phyloP scores from a whole-genome alignment of 1,140 invertebrate genomes.

The Drosophila santomea region DNA sequence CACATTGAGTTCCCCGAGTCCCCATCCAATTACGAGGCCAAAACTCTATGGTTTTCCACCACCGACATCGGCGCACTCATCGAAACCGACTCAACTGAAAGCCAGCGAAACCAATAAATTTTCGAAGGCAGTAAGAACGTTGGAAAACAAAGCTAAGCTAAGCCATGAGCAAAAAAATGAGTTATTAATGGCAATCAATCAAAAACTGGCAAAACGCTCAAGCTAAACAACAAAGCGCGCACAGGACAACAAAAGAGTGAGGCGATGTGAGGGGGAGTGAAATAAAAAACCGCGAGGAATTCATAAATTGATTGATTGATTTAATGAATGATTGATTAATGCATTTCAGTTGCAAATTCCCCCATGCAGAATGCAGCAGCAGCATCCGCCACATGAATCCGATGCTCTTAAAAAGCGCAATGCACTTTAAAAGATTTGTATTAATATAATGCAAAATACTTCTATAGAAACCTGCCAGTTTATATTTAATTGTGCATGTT shows the following conservation, averaged over 20 bases:
- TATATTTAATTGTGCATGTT: too few species aligned
- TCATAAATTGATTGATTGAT: conserved; percentile 83
- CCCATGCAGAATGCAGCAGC: conserved; percentile 69
- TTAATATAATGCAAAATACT: too few species aligned
- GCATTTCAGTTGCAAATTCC: conserved; percentile 82
- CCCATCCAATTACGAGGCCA: conserved; percentile 43
- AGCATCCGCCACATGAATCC: conserved; percentile 5
- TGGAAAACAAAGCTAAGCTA: conserved; percentile 40
- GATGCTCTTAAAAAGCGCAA: conserved; percentile 17
- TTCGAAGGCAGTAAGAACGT: conserved; percentile 30
- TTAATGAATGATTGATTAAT: conserved; percentile 84
- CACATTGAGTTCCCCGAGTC: conserved; percentile 27
- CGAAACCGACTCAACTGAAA: conserved; percentile 46
- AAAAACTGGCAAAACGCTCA: conserved; percentile 63
- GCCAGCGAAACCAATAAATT: conserved; percentile 71
- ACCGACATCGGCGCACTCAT: conserved; percentile 27
- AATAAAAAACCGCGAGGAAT: conserved; percentile 63
- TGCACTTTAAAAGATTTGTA: conserved; percentile 11
- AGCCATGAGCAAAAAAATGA: conserved; percentile 61
- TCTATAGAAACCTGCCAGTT: too few species aligned
- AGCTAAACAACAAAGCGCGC: conserved; percentile 35
- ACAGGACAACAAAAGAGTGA: conserved; percentile 32
- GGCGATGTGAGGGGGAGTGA: conserved; percentile 3
- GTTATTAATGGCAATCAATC: conserved; percentile 83
- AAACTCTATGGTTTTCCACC: conserved; percentile 37